A percentile compares a stretch with the other conserved stretches of the same genome.
Evolutionary conservation across 2,797 vertebrate species (phyloP).

Genomic region (Pitangus sulphuratus): DNA sequence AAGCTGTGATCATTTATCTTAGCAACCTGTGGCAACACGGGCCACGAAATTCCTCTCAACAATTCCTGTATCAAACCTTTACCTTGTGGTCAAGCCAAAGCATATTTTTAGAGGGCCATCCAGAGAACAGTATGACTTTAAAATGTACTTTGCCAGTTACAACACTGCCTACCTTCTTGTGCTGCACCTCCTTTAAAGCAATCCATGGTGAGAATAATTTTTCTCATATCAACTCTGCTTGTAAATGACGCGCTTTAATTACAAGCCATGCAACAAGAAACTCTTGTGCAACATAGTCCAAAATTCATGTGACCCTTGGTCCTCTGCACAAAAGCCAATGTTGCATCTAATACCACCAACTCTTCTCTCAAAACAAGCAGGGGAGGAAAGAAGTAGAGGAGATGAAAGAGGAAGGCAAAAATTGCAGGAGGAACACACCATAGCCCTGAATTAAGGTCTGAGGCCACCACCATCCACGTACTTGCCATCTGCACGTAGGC

Average conservation of each 20-base stretch:
- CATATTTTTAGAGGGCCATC: not conserved
- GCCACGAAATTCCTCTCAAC: not conserved
- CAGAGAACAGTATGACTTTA: not conserved
- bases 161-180: not conserved
- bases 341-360: not conserved
- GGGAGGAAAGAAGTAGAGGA: not conserved
- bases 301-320: not conserved
- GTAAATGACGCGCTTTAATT: not conserved
- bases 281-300: accelerated
- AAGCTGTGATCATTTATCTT: not conserved
- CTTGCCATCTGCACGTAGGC: not conserved
- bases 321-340: not conserved
- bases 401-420: not conserved
- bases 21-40: not conserved
- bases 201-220: not conserved
- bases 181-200: not conserved
- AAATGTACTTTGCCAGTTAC: not conserved
- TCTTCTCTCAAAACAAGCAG: not conserved
- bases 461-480: not conserved
- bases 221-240: not conserved
- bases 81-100: not conserved
- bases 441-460: not conserved
- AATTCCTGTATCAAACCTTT: not conserved
- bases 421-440: not conserved
- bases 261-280: not conserved